Evolutionary conservation across 2,888 invertebrate genomes (phyloP), one percentile per base, ranked within the genome.

Genomic region (Philereme transversata): DNA sequence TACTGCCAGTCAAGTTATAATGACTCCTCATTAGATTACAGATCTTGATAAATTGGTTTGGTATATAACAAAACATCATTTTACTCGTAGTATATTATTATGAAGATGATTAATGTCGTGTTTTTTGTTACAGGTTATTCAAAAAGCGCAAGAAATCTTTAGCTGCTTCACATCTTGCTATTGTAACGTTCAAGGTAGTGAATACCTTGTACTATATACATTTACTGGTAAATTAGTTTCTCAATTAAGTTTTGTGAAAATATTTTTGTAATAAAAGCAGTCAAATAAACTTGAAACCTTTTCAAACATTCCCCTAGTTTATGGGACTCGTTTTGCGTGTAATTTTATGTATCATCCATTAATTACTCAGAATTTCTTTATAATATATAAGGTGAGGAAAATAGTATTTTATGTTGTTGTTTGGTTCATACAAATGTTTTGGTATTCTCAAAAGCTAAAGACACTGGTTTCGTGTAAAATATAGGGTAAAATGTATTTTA

Each of bases 251-350:
- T 43, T 54, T 54, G 47, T 48, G 10, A 41, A 35, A 4, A 47
- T 22, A 22, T 10, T 47, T 40, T 40, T 40, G 40, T 40, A 40
- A 48, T 38, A 53, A 45, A n/a, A 49, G 38, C 48, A 40, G 7
- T 51, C 51, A 9, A 40, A 22, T 47, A n/a, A 35, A 36, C 49
- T 35, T 50, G 22, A 57, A n/a, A 57, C 40, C 10, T 54, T 7
- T 60, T 34, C 9, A 48, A 45, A 56, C 58, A 63, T 58, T 59
- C 59, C 59, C 59, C 48, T 59, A 51, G 11, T 47, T 36, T 52
- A 51, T 53, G 57, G 62, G 57, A 57, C 50, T 47, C 49, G 41
- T 34, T 53, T 35, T 57, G 22, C n/a, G 35, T 41, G 10, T 55
- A 44, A 5, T 41, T 22, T 11, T 50, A 44, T 45, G 36, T 44